phyloP scores from a whole-genome alignment of 2,888 invertebrate genomes.

The Himalopsyche japonica region DNA sequence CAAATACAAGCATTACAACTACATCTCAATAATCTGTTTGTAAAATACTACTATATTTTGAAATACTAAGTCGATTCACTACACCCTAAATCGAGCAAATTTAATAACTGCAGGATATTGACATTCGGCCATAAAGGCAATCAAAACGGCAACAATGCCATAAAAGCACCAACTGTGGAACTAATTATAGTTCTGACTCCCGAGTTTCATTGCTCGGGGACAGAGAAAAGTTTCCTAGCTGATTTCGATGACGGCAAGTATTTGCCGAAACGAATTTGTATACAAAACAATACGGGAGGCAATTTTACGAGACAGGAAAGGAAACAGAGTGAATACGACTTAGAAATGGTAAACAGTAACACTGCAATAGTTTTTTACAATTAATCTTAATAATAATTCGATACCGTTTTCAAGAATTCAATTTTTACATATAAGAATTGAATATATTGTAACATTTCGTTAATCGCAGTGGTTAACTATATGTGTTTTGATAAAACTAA shows the following conservation, averaged over 20 bases:
- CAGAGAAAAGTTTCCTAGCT: background rate
- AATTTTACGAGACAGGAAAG: background rate
- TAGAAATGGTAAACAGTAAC: background rate
- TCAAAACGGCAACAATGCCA: background rate
- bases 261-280: background rate
- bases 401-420: too few relatives aligned
- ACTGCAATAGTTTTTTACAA: too few relatives aligned
- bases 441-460: too few relatives aligned
- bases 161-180: background rate
- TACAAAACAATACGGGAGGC: background rate
- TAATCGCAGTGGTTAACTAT: too few relatives aligned
- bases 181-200: background rate
- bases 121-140: background rate
- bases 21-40: too few relatives aligned
- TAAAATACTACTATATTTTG: too few relatives aligned
- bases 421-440: too few relatives aligned
- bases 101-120: background rate
- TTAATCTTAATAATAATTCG: too few relatives aligned
- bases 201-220: background rate
- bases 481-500: too few relatives aligned
- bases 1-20: too few relatives aligned
- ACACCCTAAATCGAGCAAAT: background rate
- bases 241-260: background rate
- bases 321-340: background rate
- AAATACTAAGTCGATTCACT: too few relatives aligned